Base-by-base conservation (phyloP, 2,113 vertebrate genomes). In the Chionomys nivalis region DNA sequence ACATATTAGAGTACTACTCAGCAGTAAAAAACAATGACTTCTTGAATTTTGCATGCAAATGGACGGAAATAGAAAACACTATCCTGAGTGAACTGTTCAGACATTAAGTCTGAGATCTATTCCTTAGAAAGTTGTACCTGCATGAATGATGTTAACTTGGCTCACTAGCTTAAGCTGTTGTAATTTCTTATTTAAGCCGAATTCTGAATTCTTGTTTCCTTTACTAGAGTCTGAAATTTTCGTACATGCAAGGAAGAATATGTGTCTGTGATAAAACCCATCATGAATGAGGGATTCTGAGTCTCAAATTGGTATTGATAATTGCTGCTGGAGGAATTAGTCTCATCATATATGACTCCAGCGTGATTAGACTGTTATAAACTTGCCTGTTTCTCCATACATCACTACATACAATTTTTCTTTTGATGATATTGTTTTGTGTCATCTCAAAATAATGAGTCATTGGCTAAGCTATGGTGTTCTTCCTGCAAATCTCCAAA, bases 151-250 rank as follows among this genome's bases (percentile, higher is more conserved):
- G 0, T 19, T 68, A 49, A 24, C 42, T 24, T 24, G 44, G 1
- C 14, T 89, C 44, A n/a, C 1, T 9, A 5, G 33, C 24, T 31
- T 88, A 89, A 92, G 52, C 5, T 36, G 78, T 39, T 82, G 73
- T 19, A 96, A 91, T 77, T 24, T 77, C 28, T 78, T 77, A 17
- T 73, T 89, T 86, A 31, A 89, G 61, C 21, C 86, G 76, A 90
- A 58, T 58, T 68, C 33, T 88, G 63, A 90, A 42, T 72, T 68
- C 4, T 39, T 66, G 17, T 4, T 76, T 77, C 78, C 3, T 47
- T 90, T 88, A 72, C n/a, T 39, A 4, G 55, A 76, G 39, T 58
- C 12, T 75, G 33, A 79, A 66, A 52, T 31, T 42, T 87, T 82
- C 52, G 33, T 44, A 23, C 31, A 3, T 16, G 13, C 12, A 55